phyloP scores from a whole-genome alignment of 2,888 invertebrate genomes.

The Archaeoteleia sp. region DNA sequence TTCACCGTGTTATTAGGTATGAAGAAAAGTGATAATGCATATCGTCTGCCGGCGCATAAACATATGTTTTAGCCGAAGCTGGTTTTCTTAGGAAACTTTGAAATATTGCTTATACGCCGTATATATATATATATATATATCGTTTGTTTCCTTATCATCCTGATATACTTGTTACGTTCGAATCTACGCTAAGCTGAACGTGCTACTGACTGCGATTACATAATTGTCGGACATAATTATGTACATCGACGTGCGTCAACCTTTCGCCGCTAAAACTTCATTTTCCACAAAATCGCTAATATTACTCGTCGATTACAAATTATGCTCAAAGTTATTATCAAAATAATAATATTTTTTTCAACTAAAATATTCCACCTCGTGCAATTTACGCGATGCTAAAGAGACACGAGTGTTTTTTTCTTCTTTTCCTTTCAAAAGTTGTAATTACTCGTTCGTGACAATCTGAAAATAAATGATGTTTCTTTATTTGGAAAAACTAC shows the following conservation, averaged over 20 bases:
- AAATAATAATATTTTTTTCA: too few relatives aligned
- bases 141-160: constrained; percentile 17
- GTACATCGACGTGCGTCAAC: background rate
- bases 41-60: constrained; percentile 40
- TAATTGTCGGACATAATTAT: background rate
- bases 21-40: constrained; percentile 53
- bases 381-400: too few relatives aligned
- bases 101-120: constrained; percentile 5
- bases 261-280: background rate
- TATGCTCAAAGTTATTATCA: too few relatives aligned
- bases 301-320: too few relatives aligned
- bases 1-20: constrained; percentile 49
- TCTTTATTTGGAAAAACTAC: constrained; percentile 23
- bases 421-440: constrained; percentile 5
- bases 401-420: too few relatives aligned
- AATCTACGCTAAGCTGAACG: constrained; percentile 1
- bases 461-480: constrained; percentile 10
- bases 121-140: too few relatives aligned
- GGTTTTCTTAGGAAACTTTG: constrained; percentile 26
- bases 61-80: constrained; percentile 31
- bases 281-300: background rate
- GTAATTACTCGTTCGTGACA: constrained; percentile 30
- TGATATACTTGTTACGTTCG: constrained; percentile 5
- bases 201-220: constrained; percentile 1
- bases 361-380: too few relatives aligned